These are phyloP conservation scores for honey bee (Apis mellifera) DNA, from an alignment of 1,140 invertebrate species.

Conservation along the genomic window DNA sequence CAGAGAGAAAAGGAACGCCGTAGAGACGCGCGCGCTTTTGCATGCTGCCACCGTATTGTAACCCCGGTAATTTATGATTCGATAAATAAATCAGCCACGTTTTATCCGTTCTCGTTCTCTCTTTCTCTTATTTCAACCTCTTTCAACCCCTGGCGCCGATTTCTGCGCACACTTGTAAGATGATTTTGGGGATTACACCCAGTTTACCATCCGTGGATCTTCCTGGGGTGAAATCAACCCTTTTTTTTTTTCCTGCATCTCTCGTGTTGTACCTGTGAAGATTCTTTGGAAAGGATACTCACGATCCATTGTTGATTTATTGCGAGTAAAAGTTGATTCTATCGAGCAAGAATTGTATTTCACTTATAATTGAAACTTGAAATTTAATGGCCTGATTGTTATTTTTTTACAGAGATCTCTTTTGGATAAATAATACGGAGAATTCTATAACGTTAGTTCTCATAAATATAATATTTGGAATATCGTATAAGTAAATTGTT, in stretches of 20 bases:
- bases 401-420: not conserved
- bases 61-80: constrained; percentile 78
- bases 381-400: not conserved
- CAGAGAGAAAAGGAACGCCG: constrained; percentile 40
- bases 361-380: not conserved
- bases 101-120: constrained; percentile 35
- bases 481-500: too few relatives aligned
- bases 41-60: constrained; percentile 72
- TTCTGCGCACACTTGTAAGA: constrained; percentile 73
- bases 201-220: constrained; percentile 50
- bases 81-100: constrained; percentile 76
- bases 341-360: not conserved
- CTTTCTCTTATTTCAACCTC: not conserved
- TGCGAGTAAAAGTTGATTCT: not conserved
- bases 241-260: constrained; percentile 11
- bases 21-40: constrained; percentile 51
- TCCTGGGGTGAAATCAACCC: constrained; percentile 38
- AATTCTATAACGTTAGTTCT: not conserved
- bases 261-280: constrained; percentile 20
- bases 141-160: constrained; percentile 32
- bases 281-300: too few relatives aligned
- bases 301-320: not conserved
- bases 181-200: constrained; percentile 68
- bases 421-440: not conserved
- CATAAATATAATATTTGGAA: not conserved